Evolutionary conservation across 2,888 invertebrate species (phyloP), one percentile per base, ranked within the genome.

Genomic region (Scotopteryx bipunctaria): DNA sequence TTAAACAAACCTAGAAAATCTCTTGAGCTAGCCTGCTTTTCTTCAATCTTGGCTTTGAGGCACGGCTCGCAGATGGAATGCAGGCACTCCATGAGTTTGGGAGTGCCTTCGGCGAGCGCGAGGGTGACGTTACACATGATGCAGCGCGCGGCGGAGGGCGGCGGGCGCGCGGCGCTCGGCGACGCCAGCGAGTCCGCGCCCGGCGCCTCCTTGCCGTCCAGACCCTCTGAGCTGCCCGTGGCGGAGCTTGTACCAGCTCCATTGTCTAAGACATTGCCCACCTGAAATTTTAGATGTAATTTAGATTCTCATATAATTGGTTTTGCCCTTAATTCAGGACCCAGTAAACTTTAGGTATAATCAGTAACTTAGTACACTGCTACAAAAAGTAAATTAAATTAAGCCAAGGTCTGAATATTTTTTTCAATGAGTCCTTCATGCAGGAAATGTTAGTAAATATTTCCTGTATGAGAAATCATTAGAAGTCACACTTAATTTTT

Each of bases 11-110:
- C 86, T 45, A 86, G 62, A 56, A 83, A 90, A 63, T 91, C 90
- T 46, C 84, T 69, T 38, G 77, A 77, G 63, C 67, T 71, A 27
- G 81, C 73, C 32, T 82, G 81, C 32, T 79, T 79, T 68, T 90
- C 90, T 13, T 90, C 87, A 17, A 95, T 83, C 81, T 95, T 95
- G 50, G 92, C 91, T 63, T 91, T 92, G 66, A 96, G 87, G 84
- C 97, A 97, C 57, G 92, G 91, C 48, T 93, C 92, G 80, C 97
- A 98, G 53, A 95, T 94, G 43, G 96, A 95, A 82, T 98, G 97
- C 63, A 98, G 91, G 79, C 97, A 98, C 83, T 96, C 96, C 73
- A 98, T 89, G 54, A 97, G 91, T 86, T 96, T 96, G 23, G 97
- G 96, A 41, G 84, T 86, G 67, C 90, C 90, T 1, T 86, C 86